These are phyloP conservation scores for Actinemys pallida DNA, from an alignment of 2,113 vertebrate genomes.

Conservation along the genomic window DNA sequence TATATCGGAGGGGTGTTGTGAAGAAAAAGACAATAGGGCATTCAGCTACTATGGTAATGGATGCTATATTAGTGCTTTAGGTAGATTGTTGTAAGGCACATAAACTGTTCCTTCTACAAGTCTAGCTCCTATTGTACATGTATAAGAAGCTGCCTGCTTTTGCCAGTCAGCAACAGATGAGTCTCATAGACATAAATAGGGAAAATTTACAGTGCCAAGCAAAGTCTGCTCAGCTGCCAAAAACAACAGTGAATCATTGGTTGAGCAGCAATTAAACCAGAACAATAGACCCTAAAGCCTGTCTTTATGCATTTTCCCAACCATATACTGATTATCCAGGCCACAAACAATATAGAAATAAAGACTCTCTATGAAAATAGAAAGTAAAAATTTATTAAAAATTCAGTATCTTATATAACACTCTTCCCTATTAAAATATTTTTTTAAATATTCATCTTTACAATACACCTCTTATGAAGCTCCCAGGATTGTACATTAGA, in stretches of 20 bases:
- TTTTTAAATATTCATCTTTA: constrained; percentile 37
- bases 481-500: accelerated
- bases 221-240: constrained; percentile 45
- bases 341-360: constrained; percentile 15
- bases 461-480: not conserved
- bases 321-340: constrained; percentile 39
- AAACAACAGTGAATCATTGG: not conserved
- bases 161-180: not conserved
- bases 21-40: not conserved
- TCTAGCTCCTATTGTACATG: accelerated
- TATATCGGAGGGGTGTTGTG: not conserved
- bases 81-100: accelerated
- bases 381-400: constrained; percentile 42
- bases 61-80: not conserved
- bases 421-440: constrained; percentile 18
- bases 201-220: constrained; percentile 27
- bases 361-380: not conserved
- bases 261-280: constrained; percentile 45
- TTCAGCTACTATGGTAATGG: not conserved
- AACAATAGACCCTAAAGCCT: constrained; percentile 21
- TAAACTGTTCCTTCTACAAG: accelerated
- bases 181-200: not conserved
- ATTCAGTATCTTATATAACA: constrained; percentile 46
- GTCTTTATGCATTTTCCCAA: constrained; percentile 34
- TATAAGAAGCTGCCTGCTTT: not conserved